Conservation (phyloP, 2,888 invertebrate genomes). For the Mimas tiliae region DNA sequence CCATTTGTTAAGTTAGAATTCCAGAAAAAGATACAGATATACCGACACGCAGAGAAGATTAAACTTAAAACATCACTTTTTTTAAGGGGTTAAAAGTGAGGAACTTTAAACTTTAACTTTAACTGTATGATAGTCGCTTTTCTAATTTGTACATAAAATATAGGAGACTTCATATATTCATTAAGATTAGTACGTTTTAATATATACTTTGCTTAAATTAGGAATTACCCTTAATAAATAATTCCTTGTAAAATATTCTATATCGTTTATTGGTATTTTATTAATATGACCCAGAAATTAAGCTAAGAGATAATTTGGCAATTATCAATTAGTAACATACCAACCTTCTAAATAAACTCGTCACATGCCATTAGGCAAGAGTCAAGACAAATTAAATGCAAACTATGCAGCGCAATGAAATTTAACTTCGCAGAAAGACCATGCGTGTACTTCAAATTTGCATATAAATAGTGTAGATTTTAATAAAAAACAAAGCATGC, state of each 20-base stretch:
- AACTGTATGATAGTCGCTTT: too few relatives aligned
- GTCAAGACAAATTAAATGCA: conserved; percentile 9
- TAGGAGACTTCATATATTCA: too few relatives aligned
- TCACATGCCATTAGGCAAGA: not conserved
- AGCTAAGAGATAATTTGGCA: not conserved
- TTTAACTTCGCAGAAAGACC: conserved; percentile 16
- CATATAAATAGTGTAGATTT: conserved; percentile 24
- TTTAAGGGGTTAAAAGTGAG: too few relatives aligned
- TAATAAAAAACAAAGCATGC: conserved; percentile 18
- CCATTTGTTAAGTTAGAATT: too few relatives aligned
- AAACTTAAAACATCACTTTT: too few relatives aligned
- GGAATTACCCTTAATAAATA: not conserved
- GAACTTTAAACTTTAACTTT: too few relatives aligned
- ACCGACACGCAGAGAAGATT: too few relatives aligned
- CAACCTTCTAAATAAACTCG: not conserved
- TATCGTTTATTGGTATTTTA: not conserved
- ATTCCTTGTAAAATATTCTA: not conserved
- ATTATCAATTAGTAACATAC: not conserved
- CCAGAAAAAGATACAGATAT: too few relatives aligned
- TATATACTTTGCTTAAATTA: not conserved
- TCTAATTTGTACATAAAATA: too few relatives aligned
- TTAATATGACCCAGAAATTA: not conserved
- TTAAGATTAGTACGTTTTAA: not conserved
- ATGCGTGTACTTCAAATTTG: conserved; percentile 18
- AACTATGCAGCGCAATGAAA: conserved; percentile 18